A percentile compares a stretch with the other conserved stretches of the same genome.
Conservation (phyloP, 2,888 invertebrate genomes). For the Mallateleia sp. region DNA sequence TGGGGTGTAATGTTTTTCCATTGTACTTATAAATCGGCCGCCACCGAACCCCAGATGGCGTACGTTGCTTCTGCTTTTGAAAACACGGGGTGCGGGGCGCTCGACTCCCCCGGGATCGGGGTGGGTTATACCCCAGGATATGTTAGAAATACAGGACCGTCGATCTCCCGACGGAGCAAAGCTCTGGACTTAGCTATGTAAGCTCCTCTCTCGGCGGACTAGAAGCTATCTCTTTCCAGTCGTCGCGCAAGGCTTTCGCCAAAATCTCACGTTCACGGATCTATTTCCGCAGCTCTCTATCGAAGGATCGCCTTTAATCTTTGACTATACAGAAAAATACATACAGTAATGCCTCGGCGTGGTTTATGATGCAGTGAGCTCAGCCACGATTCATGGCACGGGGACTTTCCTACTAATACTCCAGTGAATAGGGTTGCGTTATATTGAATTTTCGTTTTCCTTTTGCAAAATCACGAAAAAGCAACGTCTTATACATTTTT, state of each 20-base stretch:
- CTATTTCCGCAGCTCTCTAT: conserved; percentile 82
- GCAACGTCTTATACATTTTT: conserved; percentile 63
- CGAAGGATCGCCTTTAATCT: conserved; percentile 76
- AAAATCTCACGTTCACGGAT: conserved; percentile 83
- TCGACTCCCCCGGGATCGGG: no score
- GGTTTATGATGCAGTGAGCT: conserved; percentile 74
- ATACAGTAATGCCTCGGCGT: conserved; percentile 59
- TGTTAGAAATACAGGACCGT: conserved; percentile 85
- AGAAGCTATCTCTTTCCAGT: conserved; percentile 81
- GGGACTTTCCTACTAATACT: conserved; percentile 65
- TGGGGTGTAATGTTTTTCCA: conserved; percentile 72
- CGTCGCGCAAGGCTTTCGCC: conserved; percentile 81
- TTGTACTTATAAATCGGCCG: conserved; percentile 62
- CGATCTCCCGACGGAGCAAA: conserved; percentile 86
- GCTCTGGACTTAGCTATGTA: conserved; percentile 86
- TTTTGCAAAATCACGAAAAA: conserved; percentile 58
- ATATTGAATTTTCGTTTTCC: conserved; percentile 72
- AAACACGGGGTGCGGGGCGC: no score
- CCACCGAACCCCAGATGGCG: conserved; percentile 77
- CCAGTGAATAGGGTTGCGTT: conserved; percentile 60
- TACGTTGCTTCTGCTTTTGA: no score
- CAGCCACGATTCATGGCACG: conserved; percentile 61
- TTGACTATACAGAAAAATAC: conserved; percentile 75
- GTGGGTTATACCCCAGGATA: conserved; percentile 81
- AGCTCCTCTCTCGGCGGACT: conserved; percentile 83